phyloP scores from a whole-genome alignment of 2,113 vertebrate species.

The Circaetus gallicus region DNA sequence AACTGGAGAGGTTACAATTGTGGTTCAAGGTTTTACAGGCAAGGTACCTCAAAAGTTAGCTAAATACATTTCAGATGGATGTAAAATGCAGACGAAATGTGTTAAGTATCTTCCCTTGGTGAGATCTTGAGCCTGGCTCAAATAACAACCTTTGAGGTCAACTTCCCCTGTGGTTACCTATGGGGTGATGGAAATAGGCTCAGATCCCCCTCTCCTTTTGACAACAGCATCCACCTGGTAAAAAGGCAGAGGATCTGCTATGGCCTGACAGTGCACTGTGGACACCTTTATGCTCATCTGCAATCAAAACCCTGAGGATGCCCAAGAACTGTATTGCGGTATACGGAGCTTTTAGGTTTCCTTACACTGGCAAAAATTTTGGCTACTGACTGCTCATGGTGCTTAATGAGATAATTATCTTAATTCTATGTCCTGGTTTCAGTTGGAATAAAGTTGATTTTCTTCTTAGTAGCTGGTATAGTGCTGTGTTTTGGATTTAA shows the following conservation, averaged over 20 bases:
- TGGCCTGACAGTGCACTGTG: background rate
- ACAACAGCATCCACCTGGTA: background rate
- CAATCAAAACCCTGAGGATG: background rate
- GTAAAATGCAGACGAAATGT: constrained; percentile 25
- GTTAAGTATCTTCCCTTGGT: background rate
- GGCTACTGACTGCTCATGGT: background rate
- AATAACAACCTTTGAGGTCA: background rate
- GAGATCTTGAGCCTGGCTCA: background rate
- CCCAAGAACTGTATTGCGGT: background rate
- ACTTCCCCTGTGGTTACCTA: background rate
- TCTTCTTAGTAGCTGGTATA: no score
- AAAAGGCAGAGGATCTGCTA: background rate
- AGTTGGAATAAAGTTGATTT: no score
- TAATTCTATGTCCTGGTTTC: background rate
- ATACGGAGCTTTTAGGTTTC: background rate
- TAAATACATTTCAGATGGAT: constrained; percentile 39
- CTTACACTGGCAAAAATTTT: background rate
- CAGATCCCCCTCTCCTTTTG: background rate
- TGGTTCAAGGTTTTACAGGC: constrained; percentile 30
- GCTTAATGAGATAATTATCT: constrained; percentile 6
- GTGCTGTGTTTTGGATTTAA: no score
- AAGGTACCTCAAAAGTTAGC: constrained; percentile 34
- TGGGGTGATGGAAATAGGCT: background rate
- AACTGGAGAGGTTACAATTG: constrained; percentile 42
- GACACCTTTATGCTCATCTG: background rate